phyloP scores from a whole-genome alignment of 2,888 invertebrate species.

The Elmis aenea region DNA sequence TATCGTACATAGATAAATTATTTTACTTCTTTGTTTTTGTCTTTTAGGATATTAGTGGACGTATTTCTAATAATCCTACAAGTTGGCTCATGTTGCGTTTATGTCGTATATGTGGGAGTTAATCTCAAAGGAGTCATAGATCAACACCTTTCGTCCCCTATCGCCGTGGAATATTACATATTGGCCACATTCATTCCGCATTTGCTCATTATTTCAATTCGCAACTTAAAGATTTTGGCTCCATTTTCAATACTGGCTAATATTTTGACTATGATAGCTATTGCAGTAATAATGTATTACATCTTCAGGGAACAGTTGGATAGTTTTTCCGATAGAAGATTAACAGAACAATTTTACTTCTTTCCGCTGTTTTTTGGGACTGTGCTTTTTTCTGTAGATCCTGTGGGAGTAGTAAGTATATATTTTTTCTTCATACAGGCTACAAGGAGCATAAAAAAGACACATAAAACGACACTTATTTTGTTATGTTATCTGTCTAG shows the following conservation, averaged over 20 bases:
- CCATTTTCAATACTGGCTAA: conserved; percentile 83
- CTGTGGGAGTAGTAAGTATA: conserved; percentile 68
- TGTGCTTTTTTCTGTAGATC: conserved; percentile 83
- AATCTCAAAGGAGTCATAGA: conserved; percentile 41
- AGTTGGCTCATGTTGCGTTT: conserved; percentile 93
- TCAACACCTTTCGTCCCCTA: conserved; percentile 39
- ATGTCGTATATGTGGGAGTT: conserved; percentile 73
- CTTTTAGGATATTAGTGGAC: conserved; percentile 66
- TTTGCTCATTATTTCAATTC: conserved; percentile 65
- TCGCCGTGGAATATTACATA: conserved; percentile 64
- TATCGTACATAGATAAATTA: too few species aligned
- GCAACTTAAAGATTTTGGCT: conserved; percentile 73
- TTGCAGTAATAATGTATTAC: conserved; percentile 70
- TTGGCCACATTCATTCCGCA: conserved; percentile 66
- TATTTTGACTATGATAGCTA: conserved; percentile 67
- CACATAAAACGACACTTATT: too few species aligned
- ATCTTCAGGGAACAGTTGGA: conserved; percentile 63
- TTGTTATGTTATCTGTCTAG: too few species aligned
- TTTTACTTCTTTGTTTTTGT: too few species aligned
- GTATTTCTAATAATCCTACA: conserved; percentile 80
- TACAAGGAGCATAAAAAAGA: too few species aligned
- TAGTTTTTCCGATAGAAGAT: conserved; percentile 47
- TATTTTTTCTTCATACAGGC: too few species aligned
- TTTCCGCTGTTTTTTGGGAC: conserved; percentile 85
- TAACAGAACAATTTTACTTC: conserved; percentile 49